Evolutionary conservation across 2,888 invertebrate species (phyloP).

Genomic region (Diachrysia chrysitis): DNA sequence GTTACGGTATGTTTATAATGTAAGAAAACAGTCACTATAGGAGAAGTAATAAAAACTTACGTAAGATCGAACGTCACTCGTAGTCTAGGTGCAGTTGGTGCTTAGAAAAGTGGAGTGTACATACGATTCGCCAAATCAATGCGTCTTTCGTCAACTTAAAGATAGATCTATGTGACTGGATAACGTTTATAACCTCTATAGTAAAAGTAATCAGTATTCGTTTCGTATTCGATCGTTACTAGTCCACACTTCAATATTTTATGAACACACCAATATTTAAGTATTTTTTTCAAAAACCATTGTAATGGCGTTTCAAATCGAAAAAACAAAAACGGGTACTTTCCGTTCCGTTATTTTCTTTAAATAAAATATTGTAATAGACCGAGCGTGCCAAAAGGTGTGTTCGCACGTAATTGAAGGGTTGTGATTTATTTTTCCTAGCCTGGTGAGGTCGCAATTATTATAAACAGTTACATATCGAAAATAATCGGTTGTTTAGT

Average conservation of each 20-base stretch:
- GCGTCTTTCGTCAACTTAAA: slow-evolving; percentile 36
- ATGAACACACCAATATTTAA: slow-evolving; percentile 47
- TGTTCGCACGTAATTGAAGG: slow-evolving; percentile 60
- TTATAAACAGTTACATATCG: slow-evolving; percentile 79
- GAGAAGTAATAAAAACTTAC: neutral
- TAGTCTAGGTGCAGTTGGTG: neutral
- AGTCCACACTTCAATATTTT: slow-evolving; percentile 49
- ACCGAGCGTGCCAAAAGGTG: slow-evolving; percentile 66
- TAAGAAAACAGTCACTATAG: neutral
- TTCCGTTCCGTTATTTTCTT: too few relatives aligned
- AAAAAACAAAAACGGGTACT: too few relatives aligned
- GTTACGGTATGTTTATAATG: neutral
- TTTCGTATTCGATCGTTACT: slow-evolving; percentile 62
- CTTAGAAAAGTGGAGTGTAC: slow-evolving; percentile 5
- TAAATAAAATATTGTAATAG: slow-evolving; percentile 58
- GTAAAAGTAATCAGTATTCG: slow-evolving; percentile 50
- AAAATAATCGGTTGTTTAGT: slow-evolving; percentile 71
- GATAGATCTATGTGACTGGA: slow-evolving; percentile 53
- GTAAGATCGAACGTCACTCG: slow-evolving; percentile 1
- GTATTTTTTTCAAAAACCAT: too few relatives aligned
- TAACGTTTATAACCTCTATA: slow-evolving; percentile 55
- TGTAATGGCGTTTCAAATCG: too few relatives aligned
- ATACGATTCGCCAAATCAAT: slow-evolving; percentile 22
- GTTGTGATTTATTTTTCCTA: slow-evolving; percentile 78
- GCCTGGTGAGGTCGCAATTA: slow-evolving; percentile 56